Evolutionary conservation across 2,888 invertebrate genomes (phyloP).

Genomic region (Leucoptera coffeella): DNA sequence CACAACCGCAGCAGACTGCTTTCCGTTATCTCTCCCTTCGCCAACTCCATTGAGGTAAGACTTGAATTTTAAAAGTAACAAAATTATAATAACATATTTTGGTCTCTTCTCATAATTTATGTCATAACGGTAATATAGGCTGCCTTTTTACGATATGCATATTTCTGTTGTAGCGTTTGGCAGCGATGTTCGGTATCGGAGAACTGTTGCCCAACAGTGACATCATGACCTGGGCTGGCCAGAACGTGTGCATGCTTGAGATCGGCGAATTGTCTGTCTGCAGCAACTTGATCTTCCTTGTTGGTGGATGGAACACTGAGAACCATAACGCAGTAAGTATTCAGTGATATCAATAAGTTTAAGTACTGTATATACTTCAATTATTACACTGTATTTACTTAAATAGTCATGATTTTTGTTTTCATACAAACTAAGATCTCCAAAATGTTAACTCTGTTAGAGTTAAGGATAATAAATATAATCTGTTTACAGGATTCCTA

Average conservation of each 20-base stretch:
- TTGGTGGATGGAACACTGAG: conserved; percentile 55
- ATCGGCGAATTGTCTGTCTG: conserved; percentile 55
- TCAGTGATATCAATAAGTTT: conserved; percentile 13
- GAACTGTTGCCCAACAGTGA: conserved; percentile 60
- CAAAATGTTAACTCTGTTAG: no score
- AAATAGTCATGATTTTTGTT: no score
- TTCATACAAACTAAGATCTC: no score
- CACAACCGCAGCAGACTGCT: conserved; percentile 47
- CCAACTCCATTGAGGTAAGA: conserved; percentile 34
- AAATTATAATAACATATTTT: no score
- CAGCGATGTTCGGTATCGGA: conserved; percentile 40
- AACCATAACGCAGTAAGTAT: conserved; percentile 44
- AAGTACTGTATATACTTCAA: conserved; percentile 14
- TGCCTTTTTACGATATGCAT: background rate
- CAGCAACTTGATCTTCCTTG: conserved; percentile 58
- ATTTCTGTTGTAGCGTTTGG: conserved; percentile 19
- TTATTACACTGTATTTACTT: background rate
- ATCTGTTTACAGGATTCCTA: no score
- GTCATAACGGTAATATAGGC: no score
- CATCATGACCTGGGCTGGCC: conserved; percentile 42
- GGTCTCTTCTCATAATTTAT: no score
- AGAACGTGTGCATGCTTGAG: conserved; percentile 48
- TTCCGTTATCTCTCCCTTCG: conserved; percentile 26
- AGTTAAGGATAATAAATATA: no score
- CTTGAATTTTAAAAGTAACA: no score